Evolutionary conservation across 2,888 invertebrate species (phyloP), one percentile per base, ranked within the genome.

Genomic region (Sussaba pulchella): DNA sequence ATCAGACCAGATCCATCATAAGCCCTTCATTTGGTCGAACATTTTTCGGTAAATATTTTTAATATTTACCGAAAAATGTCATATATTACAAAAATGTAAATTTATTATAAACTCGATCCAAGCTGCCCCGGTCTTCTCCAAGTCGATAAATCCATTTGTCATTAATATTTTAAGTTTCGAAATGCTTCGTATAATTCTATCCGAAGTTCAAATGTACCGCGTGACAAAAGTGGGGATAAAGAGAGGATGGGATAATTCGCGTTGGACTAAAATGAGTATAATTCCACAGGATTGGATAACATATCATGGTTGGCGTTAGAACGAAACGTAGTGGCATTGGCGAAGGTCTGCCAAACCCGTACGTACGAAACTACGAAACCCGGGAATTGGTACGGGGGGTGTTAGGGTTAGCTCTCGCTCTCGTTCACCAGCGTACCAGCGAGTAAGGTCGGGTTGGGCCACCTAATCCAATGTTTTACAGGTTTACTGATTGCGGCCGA

Each of bases 381-480:
- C 54, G 39, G 67, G 81, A 87, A 87, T 85, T 87, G 86, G 83
- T 84, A 85, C 82, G 81, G 78, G 77, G 77, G 43, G 75, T 77
- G 31, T 50, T 70, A 54, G 80, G 66, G 73, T 78, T 57, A 50
- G 52, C 61, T 61, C 61, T 52, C 10, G 41, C 31, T 59, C 73
- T 64, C 45, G 39, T 67, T 19, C 39, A 21, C 52, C 26, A 45
- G 43, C 63, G 43, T 10, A 36, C 31, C 45, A 43, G 31, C 59
- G 82, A 80, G 80, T 82, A 83, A 84, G 85, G 86, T 85, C 81
- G 83, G 85, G 83, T 75, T 83, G 78, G 87, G 86, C 85, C 85
- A 88, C 85, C 88, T 88, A 88, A 88, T 89, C 88, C 88, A 88
- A 89, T 88, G 88, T 88, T 89, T 89, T 89, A 88, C 88, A 88